Evolutionary conservation across 2,113 vertebrate genomes (phyloP), one percentile per base, ranked within the genome.

Genomic region (Xenopus laevis): DNA sequence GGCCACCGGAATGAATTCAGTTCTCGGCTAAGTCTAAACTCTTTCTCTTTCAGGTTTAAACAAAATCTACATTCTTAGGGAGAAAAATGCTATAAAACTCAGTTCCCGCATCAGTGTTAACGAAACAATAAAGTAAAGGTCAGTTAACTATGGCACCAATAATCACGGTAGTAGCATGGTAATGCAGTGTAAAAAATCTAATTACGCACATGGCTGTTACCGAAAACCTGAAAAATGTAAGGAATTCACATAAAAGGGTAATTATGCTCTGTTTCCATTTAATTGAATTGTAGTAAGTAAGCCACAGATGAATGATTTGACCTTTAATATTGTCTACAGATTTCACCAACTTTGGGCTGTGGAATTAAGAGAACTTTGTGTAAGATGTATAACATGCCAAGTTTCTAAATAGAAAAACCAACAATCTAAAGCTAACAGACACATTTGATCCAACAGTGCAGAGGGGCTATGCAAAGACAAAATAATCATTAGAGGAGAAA

Each of bases 51-150:
- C 72, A 59, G 44, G 18, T 72, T 65, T 52, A 60, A 67, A 58
- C 44, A 58, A 67, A 46, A 60, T 13, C 47, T 13, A 21, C 27
- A 65, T 63, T 46, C 64, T 67, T 27, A 58, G 57, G 46, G 45
- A 45, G n/a, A 20, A 46, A 23, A 10, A 63, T 3, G 15, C 9
- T 60, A 60, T 27, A 69, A 8, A 66, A 66, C 13, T 17, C 66
- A 4, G 17, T 71, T 62, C 69, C 6, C 45, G 59, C 57, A 47
- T 44, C 23, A 75, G 20, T 11, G 18, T 62, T 55, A 53, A n/a
- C 59, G 18, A 63, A 76, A 76, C 46, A 45, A 68, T 76, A 69
- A 69, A 44, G 59, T 16, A 55, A 69, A 76, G 73, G 58, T 76
- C 66, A 69, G 4, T 50, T 62, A 69, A 69, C 58, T 65, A 12